phyloP scores from a whole-genome alignment of 2,888 invertebrate genomes.

The Spatulosminthurus flaviceps region DNA sequence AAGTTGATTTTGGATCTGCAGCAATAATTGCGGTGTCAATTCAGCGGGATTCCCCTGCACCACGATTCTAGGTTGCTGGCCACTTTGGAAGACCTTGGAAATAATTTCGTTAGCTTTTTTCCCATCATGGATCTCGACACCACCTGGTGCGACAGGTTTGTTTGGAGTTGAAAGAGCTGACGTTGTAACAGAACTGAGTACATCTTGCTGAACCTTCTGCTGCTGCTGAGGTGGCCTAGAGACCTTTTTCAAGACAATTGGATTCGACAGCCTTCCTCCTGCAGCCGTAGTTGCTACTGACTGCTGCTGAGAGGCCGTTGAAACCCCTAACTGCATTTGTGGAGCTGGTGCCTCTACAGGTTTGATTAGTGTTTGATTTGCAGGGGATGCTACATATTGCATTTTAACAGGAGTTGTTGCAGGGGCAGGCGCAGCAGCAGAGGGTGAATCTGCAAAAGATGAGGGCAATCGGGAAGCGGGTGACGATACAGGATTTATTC shows the following conservation, averaged over 20 bases:
- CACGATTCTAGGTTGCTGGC: constrained; percentile 85
- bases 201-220: constrained; percentile 21
- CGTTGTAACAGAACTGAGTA: neutral
- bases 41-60: constrained; percentile 86
- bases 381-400: constrained; percentile 6
- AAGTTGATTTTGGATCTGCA: constrained; percentile 88
- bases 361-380: constrained; percentile 21
- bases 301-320: neutral
- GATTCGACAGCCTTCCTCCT: constrained; percentile 11
- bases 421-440: neutral
- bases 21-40: constrained; percentile 83
- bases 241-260: constrained; percentile 41
- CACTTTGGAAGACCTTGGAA: constrained; percentile 77
- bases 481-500: neutral
- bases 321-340: no score
- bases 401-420: constrained; percentile 36
- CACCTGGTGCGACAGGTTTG: neutral
- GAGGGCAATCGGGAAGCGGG: neutral
- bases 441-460: neutral
- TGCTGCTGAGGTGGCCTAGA: neutral
- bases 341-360: neutral
- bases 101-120: constrained; percentile 53
- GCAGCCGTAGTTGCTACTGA: neutral
- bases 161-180: neutral
- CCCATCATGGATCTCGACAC: neutral